Percentiles rank a stretch among this genome's conserved stretches.
Evolutionary conservation across 1,140 invertebrate genomes (phyloP).

Genomic region (Nasonia longicornis): DNA sequence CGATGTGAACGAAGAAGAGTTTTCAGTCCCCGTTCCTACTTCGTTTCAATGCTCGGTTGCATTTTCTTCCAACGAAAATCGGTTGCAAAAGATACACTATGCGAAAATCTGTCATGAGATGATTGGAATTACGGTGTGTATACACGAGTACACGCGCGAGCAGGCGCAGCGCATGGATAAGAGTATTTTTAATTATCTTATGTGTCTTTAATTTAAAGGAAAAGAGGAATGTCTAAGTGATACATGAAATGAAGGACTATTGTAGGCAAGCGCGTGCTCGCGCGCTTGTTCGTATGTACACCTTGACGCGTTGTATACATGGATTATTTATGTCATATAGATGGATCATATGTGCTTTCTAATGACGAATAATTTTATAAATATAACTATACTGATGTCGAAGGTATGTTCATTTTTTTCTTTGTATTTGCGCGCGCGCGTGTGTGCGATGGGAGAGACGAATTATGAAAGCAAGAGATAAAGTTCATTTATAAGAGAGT

Average conservation of each 20-base stretch:
- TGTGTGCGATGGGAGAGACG: constrained; percentile 34
- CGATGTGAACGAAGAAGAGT: constrained; percentile 20
- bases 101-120: constrained; percentile 46
- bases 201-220: constrained; percentile 39
- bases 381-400: constrained; percentile 64
- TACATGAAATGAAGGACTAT: constrained; percentile 45
- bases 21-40: constrained; percentile 19
- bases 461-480: constrained; percentile 9
- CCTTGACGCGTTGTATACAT: constrained; percentile 54
- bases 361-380: constrained; percentile 67
- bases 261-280: constrained; percentile 47
- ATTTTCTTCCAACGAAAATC: constrained; percentile 55
- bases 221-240: constrained; percentile 35
- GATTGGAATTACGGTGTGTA: constrained; percentile 58
- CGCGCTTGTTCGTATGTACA: constrained; percentile 53
- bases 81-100: constrained; percentile 45
- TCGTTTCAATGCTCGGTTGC: constrained; percentile 48
- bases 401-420: constrained; percentile 55
- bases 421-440: constrained; percentile 47
- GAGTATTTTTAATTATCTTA: constrained; percentile 40
- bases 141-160: constrained; percentile 54
- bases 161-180: constrained; percentile 26
- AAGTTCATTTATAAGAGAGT: constrained; percentile 1
- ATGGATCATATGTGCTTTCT: constrained; percentile 67
- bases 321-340: constrained; percentile 63